Conservation (phyloP, 30 jellyfish, hydroid and myxozoan genomes). For the Clytia hemisphaerica region DNA sequence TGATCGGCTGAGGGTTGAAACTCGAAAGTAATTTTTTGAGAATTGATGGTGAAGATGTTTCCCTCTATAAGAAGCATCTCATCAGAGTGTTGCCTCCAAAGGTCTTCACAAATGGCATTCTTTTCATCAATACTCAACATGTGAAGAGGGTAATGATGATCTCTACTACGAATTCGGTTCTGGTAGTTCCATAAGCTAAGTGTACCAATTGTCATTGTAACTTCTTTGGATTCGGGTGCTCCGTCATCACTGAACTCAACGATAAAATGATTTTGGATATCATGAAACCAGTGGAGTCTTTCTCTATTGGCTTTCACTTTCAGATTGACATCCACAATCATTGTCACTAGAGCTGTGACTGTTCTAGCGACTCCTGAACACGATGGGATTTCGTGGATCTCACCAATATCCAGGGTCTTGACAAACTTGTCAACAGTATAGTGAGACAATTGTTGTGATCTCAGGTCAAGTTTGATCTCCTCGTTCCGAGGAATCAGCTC, state of each 20-base stretch:
- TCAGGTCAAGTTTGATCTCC: too few species aligned
- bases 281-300: slow-evolving; percentile 18
- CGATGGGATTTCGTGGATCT: too few species aligned
- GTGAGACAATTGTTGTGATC: too few species aligned
- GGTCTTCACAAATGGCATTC: neutral
- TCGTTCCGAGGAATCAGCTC: too few species aligned
- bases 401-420: too few species aligned
- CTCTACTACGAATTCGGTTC: neutral
- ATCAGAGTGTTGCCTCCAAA: slow-evolving; percentile 1
- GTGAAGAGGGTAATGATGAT: neutral
- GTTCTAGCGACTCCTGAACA: slow-evolving; percentile 32
- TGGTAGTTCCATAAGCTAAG: slow-evolving; percentile 21
- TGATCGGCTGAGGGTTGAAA: slow-evolving; percentile 11
- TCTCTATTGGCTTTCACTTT: slow-evolving; percentile 13
- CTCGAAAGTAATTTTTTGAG: neutral
- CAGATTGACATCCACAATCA: slow-evolving; percentile 18
- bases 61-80: slow-evolving; percentile 14
- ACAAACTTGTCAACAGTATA: too few species aligned
- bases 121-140: too few species aligned
- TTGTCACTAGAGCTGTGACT: slow-evolving; percentile 23
- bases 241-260: slow-evolving; percentile 31
- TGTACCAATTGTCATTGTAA: slow-evolving; percentile 21
- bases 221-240: slow-evolving; percentile 30
- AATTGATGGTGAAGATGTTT: slow-evolving; percentile 14
- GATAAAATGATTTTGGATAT: slow-evolving; percentile 7